phyloP scores from a whole-genome alignment of 2,888 invertebrate genomes.

The Branchipolynoe longqiensis region DNA sequence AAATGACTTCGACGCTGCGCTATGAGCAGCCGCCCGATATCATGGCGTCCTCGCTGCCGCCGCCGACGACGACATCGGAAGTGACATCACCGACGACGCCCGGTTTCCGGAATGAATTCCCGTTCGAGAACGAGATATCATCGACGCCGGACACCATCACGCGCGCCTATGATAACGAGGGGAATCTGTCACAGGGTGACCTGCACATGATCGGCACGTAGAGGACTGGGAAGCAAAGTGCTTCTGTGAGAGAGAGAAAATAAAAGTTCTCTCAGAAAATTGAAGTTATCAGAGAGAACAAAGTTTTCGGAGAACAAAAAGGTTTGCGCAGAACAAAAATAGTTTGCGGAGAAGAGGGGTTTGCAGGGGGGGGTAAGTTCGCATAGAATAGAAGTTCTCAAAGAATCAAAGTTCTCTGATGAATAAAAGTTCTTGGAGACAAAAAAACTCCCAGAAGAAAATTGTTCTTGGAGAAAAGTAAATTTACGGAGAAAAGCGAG shows the following conservation, averaged over 20 bases:
- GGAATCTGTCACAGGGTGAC: conserved; percentile 25
- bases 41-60: background rate
- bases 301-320: background rate
- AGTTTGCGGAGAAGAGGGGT: no score
- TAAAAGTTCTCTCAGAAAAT: no score
- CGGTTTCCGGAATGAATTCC: background rate
- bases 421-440: no score
- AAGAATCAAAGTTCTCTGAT: no score
- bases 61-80: background rate
- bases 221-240: background rate
- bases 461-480: no score
- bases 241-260: background rate
- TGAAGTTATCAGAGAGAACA: no score
- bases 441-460: no score
- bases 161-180: conserved; percentile 19
- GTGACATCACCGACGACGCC: background rate
- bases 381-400: no score
- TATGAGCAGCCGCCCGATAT: conserved; percentile 37
- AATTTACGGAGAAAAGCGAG: no score
- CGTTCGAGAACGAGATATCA: conserved; percentile 43
- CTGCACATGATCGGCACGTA: conserved; percentile 16
- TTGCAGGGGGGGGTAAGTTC: no score
- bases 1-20: no score
- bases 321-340: no score
- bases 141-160: conserved; percentile 37